Conservation (phyloP, 2,888 invertebrate species). For the Cryptus viduatorius region DNA sequence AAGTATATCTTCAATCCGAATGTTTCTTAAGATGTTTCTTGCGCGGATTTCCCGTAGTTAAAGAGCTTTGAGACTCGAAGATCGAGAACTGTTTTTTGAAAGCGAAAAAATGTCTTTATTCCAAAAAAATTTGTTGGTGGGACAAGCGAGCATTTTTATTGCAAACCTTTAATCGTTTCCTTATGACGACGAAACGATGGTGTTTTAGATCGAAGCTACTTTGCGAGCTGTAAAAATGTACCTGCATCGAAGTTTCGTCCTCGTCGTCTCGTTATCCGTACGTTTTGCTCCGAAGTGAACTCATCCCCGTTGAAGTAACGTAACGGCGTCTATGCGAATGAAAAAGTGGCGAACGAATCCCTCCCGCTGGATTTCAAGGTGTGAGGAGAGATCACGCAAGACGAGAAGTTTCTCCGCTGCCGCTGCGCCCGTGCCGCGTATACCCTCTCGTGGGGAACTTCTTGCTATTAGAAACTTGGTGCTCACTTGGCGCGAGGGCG, state of each 20-base stretch:
- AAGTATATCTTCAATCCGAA: too few relatives aligned
- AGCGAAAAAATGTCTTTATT: too few relatives aligned
- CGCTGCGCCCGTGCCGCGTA: not conserved
- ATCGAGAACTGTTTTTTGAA: too few relatives aligned
- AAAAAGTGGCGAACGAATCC: slow-evolving; percentile 26
- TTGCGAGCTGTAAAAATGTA: not conserved
- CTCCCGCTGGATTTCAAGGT: slow-evolving; percentile 15
- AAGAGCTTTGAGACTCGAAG: too few relatives aligned
- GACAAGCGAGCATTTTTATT: too few relatives aligned
- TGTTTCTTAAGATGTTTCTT: too few relatives aligned
- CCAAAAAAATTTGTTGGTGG: too few relatives aligned
- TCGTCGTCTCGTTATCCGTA: not conserved
- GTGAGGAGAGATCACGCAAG: slow-evolving; percentile 12
- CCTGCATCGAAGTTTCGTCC: not conserved
- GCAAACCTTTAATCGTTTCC: slow-evolving; percentile 17
- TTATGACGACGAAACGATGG: not conserved
- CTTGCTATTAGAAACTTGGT: slow-evolving; percentile 64
- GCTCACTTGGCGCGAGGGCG: slow-evolving; percentile 29
- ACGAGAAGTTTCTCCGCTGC: slow-evolving; percentile 15
- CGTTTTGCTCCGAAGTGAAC: slow-evolving; percentile 7
- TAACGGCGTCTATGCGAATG: not conserved
- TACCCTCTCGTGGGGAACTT: slow-evolving; percentile 47
- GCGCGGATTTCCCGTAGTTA: too few relatives aligned
- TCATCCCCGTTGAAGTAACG: slow-evolving; percentile 2
- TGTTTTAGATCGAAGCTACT: not conserved